phyloP scores from a whole-genome alignment of 2,797 vertebrate genomes.

The Spinus olivaceus region DNA sequence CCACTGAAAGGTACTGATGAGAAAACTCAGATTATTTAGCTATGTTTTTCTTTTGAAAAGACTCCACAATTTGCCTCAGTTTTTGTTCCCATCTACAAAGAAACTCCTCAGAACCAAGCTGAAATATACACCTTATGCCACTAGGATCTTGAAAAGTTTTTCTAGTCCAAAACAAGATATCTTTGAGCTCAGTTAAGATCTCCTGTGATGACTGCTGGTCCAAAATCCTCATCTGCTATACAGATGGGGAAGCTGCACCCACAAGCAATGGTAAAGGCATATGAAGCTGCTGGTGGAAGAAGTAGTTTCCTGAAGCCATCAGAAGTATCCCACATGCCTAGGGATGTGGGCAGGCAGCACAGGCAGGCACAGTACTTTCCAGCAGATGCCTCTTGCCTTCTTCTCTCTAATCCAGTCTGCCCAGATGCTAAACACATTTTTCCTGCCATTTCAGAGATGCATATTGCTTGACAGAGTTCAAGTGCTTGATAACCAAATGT shows the following conservation, averaged over 20 bases:
- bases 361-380: background rate
- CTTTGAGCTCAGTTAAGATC: background rate
- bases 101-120: background rate
- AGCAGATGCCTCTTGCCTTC: background rate
- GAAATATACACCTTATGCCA: background rate
- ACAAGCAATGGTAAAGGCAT: background rate
- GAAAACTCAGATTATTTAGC: background rate
- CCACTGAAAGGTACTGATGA: background rate
- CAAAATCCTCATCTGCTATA: background rate
- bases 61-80: background rate
- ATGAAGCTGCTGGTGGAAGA: background rate
- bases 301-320: background rate
- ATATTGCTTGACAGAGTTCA: background rate
- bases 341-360: background rate
- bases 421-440: background rate
- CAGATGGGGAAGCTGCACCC: background rate
- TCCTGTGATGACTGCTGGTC: background rate
- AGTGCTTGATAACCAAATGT: background rate
- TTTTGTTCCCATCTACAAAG: background rate
- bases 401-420: background rate
- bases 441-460: background rate
- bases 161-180: background rate
- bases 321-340: background rate
- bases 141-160: background rate
- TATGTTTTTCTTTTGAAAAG: background rate